Evolutionary conservation across 2,888 invertebrate genomes (phyloP).

Genomic region (Colostygia pectinataria): DNA sequence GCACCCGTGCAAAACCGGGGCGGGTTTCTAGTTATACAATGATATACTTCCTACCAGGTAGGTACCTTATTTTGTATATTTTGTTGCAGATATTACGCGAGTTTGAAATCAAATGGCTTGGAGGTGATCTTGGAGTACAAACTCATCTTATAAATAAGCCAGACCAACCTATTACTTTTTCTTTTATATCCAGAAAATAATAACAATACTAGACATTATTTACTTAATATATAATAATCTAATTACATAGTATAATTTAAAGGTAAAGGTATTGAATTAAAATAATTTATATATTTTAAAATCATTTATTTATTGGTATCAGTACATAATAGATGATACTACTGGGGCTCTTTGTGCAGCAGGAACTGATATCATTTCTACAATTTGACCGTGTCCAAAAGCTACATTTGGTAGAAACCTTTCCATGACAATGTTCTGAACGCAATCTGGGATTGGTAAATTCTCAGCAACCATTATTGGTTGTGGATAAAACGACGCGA

Average conservation of each 20-base stretch:
- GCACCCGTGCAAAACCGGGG: no score
- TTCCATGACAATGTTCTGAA: constrained; percentile 43
- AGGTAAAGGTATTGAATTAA: constrained; percentile 2
- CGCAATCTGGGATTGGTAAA: constrained; percentile 32
- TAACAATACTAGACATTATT: constrained; percentile 20
- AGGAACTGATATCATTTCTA: constrained; percentile 30
- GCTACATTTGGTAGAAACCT: constrained; percentile 44
- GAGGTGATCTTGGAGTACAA: constrained; percentile 84
- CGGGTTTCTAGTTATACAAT: no score
- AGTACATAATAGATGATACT: constrained; percentile 15
- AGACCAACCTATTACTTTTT: constrained; percentile 83
- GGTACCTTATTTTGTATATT: no score
- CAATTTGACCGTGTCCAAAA: constrained; percentile 30
- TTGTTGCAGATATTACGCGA: constrained; percentile 84
- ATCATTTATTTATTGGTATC: constrained; percentile 10
- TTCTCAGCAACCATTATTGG: constrained; percentile 24
- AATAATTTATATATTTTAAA: not conserved
- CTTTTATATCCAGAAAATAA: constrained; percentile 44
- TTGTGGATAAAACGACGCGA: constrained; percentile 24
- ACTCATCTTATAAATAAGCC: constrained; percentile 92
- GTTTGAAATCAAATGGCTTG: constrained; percentile 85
- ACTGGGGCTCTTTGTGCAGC: constrained; percentile 25
- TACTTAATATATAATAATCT: not conserved
- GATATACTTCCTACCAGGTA: no score
- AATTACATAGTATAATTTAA: not conserved